Evolutionary conservation across 1,140 invertebrate genomes (phyloP).

Genomic region (Pentalonia nigronervosa): DNA sequence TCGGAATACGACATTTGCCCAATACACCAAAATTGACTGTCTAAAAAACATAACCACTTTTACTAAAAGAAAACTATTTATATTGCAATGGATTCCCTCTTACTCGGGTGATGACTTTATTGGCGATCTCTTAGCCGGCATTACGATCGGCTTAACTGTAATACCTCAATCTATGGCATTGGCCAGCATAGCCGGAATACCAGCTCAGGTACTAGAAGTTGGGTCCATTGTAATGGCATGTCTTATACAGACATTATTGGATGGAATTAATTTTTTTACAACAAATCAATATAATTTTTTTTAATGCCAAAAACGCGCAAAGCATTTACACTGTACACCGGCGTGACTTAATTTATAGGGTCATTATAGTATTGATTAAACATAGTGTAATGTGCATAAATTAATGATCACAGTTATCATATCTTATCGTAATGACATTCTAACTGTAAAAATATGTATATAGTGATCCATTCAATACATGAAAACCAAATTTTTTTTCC

Average conservation of each 20-base stretch:
- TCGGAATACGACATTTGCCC: neutral
- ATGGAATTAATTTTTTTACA: too few relatives aligned
- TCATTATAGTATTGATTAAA: too few relatives aligned
- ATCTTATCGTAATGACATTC: neutral
- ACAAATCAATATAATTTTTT: neutral
- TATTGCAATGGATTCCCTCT: conserved; percentile 9
- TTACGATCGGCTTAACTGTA: conserved; percentile 45
- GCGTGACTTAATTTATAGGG: neutral
- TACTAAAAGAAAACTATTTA: conserved; percentile 18
- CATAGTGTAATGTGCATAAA: neutral
- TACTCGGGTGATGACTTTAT: conserved; percentile 22
- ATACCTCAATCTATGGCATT: conserved; percentile 52
- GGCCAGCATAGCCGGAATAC: conserved; percentile 30
- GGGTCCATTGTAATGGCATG: neutral
- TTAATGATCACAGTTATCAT: neutral
- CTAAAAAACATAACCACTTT: neutral
- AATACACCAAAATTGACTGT: neutral
- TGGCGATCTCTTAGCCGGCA: conserved; percentile 41
- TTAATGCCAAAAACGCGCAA: neutral
- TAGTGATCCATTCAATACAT: neutral
- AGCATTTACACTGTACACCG: neutral
- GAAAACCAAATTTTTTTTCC: conserved; percentile 60
- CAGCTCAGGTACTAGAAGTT: conserved; percentile 3
- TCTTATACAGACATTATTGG: neutral
- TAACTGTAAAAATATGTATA: neutral